Base-by-base conservation (phyloP, 2,113 vertebrate genomes). In the Lathamus discolor region DNA sequence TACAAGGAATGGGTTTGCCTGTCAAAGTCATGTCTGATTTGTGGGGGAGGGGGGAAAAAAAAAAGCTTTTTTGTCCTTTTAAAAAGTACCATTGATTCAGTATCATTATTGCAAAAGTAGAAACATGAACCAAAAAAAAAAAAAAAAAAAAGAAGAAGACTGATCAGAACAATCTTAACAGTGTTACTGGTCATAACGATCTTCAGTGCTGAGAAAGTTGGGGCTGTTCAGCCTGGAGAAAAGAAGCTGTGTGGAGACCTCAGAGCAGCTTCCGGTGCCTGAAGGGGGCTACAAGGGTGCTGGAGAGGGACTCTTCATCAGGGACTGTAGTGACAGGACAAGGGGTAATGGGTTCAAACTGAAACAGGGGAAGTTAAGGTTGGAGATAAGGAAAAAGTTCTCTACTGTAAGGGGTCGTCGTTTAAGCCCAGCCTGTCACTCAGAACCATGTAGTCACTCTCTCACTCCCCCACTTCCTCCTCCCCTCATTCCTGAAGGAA, bases 311-410 rank as follows among this genome's bases (percentile, higher is more conserved):
- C 55, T 15, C 33, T 59, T 10, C 4, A n/a, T 23, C 8, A 59
- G 55, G 33, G 33, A 10, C 13, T n/a, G 33, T 6, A 59, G 20
- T 0, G 1, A 14, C 3, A 4, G 13, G 55, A n/a, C 33, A 59
- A n/a, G 33, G n/a, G n/a, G n/a, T n/a, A n/a, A n/a, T n/a, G n/a
- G n/a, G n/a, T n/a, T n/a, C n/a, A n/a, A n/a, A n/a, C n/a, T n/a
- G n/a, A n/a, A n/a, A n/a, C n/a, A n/a, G n/a, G n/a, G n/a, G n/a
- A n/a, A n/a, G n/a, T n/a, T n/a, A n/a, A n/a, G n/a, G n/a, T n/a
- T n/a, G n/a, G n/a, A n/a, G n/a, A n/a, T n/a, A n/a, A n/a, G n/a
- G n/a, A n/a, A n/a, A n/a, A n/a, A n/a, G n/a, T n/a, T n/a, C n/a
- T n/a, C n/a, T n/a, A n/a, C n/a, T n/a, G n/a, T n/a, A n/a, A n/a